Conservation (phyloP, 2,888 invertebrate genomes). For the Tinea trinotella region DNA sequence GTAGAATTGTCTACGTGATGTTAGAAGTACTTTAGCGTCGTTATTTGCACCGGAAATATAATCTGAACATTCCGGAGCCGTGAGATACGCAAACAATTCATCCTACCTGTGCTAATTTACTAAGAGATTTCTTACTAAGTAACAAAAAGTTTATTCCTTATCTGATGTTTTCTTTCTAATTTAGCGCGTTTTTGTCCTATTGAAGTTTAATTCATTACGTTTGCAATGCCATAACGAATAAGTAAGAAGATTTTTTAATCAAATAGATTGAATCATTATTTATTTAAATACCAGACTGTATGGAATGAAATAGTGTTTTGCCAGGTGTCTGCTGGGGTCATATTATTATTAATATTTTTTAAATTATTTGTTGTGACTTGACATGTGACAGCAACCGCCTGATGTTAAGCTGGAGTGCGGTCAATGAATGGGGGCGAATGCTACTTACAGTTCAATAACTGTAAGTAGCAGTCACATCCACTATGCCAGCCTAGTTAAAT, state of each 20-base stretch:
- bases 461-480: no score
- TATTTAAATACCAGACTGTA: neutral
- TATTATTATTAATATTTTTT: no score
- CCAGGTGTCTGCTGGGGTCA: neutral
- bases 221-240: neutral
- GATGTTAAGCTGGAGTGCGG: no score
- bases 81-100: slow-evolving; percentile 54
- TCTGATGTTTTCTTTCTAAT: slow-evolving; percentile 2
- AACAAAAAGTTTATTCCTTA: slow-evolving; percentile 34
- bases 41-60: slow-evolving; percentile 43
- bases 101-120: slow-evolving; percentile 33
- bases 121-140: slow-evolving; percentile 28
- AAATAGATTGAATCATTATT: neutral
- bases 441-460: no score
- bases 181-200: neutral
- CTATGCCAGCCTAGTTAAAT: no score
- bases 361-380: no score
- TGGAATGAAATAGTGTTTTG: neutral
- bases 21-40: neutral
- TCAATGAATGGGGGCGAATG: no score
- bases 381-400: no score
- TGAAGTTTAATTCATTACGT: neutral
- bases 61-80: slow-evolving; percentile 27
- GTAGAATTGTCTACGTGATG: neutral
- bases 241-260: neutral